These are phyloP conservation scores for Clupea harengus DNA, from an alignment of 2,113 vertebrate species.

Conservation along the genomic window DNA sequence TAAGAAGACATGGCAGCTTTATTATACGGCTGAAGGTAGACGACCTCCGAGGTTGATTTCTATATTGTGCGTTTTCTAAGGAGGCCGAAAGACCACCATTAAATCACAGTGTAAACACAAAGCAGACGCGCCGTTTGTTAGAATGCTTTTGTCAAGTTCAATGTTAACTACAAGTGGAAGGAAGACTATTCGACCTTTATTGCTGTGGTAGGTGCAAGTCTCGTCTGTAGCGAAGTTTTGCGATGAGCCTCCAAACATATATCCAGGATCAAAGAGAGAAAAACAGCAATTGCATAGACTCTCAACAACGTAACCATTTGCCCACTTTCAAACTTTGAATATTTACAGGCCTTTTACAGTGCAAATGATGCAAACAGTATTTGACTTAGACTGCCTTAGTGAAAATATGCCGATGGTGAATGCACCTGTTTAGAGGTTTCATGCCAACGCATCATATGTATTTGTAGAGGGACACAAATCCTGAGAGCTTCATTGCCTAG, in stretches of 20 bases:
- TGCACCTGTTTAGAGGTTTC: slow-evolving; percentile 3
- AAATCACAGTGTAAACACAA: slow-evolving; percentile 61
- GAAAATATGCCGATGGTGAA: background rate
- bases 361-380: background rate
- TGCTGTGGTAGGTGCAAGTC: background rate
- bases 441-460: background rate
- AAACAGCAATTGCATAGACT: background rate
- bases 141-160: slow-evolving; percentile 66
- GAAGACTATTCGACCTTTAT: slow-evolving; percentile 32
- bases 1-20: slow-evolving; percentile 43
- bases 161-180: slow-evolving; percentile 56
- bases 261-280: background rate
- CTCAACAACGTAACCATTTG: background rate
- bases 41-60: slow-evolving; percentile 46
- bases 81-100: slow-evolving; percentile 52
- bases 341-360: too few species aligned
- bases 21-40: slow-evolving; percentile 42
- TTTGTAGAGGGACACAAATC: background rate
- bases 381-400: background rate
- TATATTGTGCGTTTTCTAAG: slow-evolving; percentile 55
- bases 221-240: background rate
- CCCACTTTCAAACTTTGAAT: background rate
- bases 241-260: background rate
- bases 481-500: background rate
- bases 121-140: slow-evolving; percentile 55